phyloP scores from a whole-genome alignment of 1,140 invertebrate genomes.

The Thaumatotibia leucotreta region DNA sequence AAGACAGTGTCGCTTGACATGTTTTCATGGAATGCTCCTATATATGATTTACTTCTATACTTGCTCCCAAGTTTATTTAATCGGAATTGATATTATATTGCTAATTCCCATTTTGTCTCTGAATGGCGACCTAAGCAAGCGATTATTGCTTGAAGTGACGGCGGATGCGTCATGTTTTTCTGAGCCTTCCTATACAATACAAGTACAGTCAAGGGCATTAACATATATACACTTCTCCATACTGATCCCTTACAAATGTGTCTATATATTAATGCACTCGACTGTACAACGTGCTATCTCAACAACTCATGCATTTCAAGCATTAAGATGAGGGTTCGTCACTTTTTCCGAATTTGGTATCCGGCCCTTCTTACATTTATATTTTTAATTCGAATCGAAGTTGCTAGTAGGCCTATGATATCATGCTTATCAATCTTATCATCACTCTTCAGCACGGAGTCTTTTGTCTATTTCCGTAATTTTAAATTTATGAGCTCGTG shows the following conservation, averaged over 20 bases:
- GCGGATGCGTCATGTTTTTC: not conserved
- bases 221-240: no score
- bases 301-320: not conserved
- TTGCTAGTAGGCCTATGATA: no score
- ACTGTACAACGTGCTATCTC: not conserved
- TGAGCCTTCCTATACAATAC: not conserved
- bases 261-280: no score
- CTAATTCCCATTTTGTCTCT: not conserved
- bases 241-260: no score
- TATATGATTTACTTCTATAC: not conserved
- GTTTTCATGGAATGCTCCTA: no score
- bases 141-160: not conserved
- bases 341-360: not conserved
- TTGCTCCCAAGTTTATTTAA: no score
- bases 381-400: not conserved
- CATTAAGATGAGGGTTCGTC: not conserved
- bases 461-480: no score
- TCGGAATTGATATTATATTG: not conserved
- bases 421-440: no score
- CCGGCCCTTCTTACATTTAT: not conserved
- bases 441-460: no score
- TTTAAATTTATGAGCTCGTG: no score
- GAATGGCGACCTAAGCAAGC: not conserved
- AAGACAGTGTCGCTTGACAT: no score
- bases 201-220: no score